A percentile compares a stretch with the other conserved stretches of the same genome.
Conservation (phyloP, 2,888 invertebrate species). For the Pyrochroa serraticornis region DNA sequence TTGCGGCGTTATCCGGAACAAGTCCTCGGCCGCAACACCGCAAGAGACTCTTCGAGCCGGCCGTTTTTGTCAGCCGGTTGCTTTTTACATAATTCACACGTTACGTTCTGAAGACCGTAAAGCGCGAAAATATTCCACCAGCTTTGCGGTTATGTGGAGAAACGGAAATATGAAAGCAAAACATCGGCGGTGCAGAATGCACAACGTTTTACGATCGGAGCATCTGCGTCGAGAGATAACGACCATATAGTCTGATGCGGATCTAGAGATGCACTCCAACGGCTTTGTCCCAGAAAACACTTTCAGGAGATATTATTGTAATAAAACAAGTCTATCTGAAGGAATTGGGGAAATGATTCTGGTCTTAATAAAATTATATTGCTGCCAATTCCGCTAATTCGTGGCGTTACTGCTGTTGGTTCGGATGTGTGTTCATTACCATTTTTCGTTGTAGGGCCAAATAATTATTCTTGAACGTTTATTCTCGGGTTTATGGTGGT, state of each 20-base stretch:
- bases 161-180: constrained; percentile 33
- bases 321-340: constrained; percentile 1
- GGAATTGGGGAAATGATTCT: not conserved
- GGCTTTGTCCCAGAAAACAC: constrained; percentile 17
- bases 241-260: constrained; percentile 23
- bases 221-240: constrained; percentile 41
- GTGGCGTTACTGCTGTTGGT: no score
- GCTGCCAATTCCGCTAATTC: no score
- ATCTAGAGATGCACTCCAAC: constrained; percentile 20
- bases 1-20: no score
- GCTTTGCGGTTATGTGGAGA: constrained; percentile 21
- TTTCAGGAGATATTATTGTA: constrained; percentile 12
- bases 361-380: constrained; percentile 9
- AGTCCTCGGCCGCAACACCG: no score
- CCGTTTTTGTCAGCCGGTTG: constrained; percentile 3
- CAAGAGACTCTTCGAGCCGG: not conserved
- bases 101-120: constrained; percentile 22
- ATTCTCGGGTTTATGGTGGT: no score
- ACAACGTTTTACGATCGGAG: constrained; percentile 38
- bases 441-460: no score
- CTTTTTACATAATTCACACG: constrained; percentile 27
- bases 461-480: no score
- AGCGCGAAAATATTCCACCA: constrained; percentile 20
- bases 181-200: constrained; percentile 35
- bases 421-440: no score